Evolutionary conservation across 2,888 invertebrate genomes (phyloP).

Genomic region (Drosophila multiciliata): DNA sequence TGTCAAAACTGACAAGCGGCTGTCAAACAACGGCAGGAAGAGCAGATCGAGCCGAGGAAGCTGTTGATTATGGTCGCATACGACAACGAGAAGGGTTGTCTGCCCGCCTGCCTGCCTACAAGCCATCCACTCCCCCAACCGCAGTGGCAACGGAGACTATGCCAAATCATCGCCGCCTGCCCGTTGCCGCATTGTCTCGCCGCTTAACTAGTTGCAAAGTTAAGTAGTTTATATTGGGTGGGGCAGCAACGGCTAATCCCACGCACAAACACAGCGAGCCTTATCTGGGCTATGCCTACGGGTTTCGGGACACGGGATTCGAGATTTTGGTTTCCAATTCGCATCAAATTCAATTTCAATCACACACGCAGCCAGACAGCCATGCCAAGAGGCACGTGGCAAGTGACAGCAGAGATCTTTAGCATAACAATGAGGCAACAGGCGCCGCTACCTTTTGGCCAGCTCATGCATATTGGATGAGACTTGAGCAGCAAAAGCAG

Average conservation of each 20-base stretch:
- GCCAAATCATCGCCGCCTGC: slow-evolving; percentile 56
- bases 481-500: slow-evolving; percentile 15
- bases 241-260: slow-evolving; percentile 50
- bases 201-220: slow-evolving; percentile 81
- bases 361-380: slow-evolving; percentile 63
- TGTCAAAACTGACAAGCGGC: slow-evolving; percentile 76
- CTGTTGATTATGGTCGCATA: slow-evolving; percentile 58
- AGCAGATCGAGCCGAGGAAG: slow-evolving; percentile 62
- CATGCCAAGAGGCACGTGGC: slow-evolving; percentile 68
- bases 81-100: slow-evolving; percentile 65
- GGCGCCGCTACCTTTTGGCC: slow-evolving; percentile 63
- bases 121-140: slow-evolving; percentile 1
- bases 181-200: slow-evolving; percentile 64
- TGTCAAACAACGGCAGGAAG: slow-evolving; percentile 77
- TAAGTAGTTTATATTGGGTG: slow-evolving; percentile 80
- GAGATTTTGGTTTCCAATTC: slow-evolving; percentile 53
- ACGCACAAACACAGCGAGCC: slow-evolving; percentile 44
- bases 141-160: slow-evolving; percentile 3
- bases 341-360: slow-evolving; percentile 80
- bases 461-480: slow-evolving; percentile 79
- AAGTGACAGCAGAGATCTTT: slow-evolving; percentile 74
- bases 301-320: slow-evolving; percentile 14
- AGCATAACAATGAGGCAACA: slow-evolving; percentile 73
- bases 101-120: not conserved
- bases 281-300: slow-evolving; percentile 30